These are phyloP conservation scores for Otis tarda DNA, from an alignment of 2,113 vertebrate genomes.

Conservation along the genomic window DNA sequence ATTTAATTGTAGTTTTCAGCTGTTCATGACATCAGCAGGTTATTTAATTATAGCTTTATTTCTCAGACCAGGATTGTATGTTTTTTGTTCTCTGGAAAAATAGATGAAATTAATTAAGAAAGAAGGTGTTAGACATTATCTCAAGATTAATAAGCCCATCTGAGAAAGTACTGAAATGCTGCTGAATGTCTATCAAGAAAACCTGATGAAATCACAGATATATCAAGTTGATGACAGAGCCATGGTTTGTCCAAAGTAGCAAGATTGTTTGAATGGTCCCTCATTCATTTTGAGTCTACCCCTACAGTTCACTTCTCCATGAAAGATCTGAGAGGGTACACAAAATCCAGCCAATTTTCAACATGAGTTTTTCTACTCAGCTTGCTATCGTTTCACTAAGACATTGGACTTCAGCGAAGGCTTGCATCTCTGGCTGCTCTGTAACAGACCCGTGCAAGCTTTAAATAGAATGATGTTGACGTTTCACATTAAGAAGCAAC, in stretches of 20 bases:
- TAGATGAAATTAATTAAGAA: slow-evolving; percentile 49
- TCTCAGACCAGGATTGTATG: not conserved
- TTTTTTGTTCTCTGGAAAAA: slow-evolving; percentile 3
- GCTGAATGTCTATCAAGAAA: not conserved
- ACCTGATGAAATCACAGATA: not conserved
- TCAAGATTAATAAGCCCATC: not conserved
- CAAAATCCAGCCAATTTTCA: not conserved
- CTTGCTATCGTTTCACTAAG: not conserved
- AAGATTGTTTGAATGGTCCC: not conserved
- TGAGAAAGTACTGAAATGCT: not conserved
- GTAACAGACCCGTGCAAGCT: not conserved
- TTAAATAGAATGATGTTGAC: not conserved
- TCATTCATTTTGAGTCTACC: not conserved
- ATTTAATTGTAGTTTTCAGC: slow-evolving; percentile 40
- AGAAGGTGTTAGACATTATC: slow-evolving; percentile 14
- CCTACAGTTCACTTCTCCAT: not conserved
- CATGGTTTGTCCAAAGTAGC: not conserved
- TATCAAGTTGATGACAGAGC: not conserved
- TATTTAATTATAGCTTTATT: slow-evolving; percentile 41
- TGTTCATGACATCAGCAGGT: slow-evolving; percentile 10
- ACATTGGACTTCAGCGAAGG: accelerated
- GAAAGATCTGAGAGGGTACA: not conserved
- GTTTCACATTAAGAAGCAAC: not conserved
- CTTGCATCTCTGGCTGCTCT: not conserved
- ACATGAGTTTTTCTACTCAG: not conserved